These are phyloP conservation scores for Macrosiphum euphorbiae DNA, from an alignment of 2,888 invertebrate species.

Conservation along the genomic window DNA sequence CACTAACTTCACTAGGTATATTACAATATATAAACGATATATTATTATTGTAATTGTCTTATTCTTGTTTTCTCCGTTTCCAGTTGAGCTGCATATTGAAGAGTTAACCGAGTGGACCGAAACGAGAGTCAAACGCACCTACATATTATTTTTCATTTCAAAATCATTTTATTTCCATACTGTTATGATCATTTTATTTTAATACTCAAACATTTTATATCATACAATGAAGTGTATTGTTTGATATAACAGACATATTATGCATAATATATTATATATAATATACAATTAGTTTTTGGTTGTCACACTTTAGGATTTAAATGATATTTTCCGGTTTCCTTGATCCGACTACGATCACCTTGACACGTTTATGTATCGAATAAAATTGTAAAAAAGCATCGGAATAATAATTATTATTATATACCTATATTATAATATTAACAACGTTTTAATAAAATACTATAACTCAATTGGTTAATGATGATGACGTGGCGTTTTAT, in stretches of 20 bases:
- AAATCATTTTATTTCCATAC: background rate
- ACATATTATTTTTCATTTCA: background rate
- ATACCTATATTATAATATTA: background rate
- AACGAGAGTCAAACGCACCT: background rate
- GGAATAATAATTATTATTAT: conserved; percentile 29
- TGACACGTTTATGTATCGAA: conserved; percentile 44
- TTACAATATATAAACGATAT: background rate
- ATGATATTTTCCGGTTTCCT: conserved; percentile 49
- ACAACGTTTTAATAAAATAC: background rate
- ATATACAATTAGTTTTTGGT: background rate
- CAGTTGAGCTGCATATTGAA: conserved; percentile 22
- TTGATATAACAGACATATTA: background rate
- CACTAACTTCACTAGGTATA: no score
- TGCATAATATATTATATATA: background rate
- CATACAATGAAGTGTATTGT: background rate
- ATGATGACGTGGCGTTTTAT: conserved; percentile 25
- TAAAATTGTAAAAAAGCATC: conserved; percentile 22
- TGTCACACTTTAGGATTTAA: conserved; percentile 42
- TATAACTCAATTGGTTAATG: conserved; percentile 1
- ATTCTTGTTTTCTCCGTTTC: background rate
- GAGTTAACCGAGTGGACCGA: background rate
- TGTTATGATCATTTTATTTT: background rate
- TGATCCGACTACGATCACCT: conserved; percentile 1
- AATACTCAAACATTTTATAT: background rate
- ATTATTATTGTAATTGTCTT: background rate